These are phyloP conservation scores for Whitmania pigra DNA, from an alignment of 1,140 invertebrate species.

Conservation along the genomic window DNA sequence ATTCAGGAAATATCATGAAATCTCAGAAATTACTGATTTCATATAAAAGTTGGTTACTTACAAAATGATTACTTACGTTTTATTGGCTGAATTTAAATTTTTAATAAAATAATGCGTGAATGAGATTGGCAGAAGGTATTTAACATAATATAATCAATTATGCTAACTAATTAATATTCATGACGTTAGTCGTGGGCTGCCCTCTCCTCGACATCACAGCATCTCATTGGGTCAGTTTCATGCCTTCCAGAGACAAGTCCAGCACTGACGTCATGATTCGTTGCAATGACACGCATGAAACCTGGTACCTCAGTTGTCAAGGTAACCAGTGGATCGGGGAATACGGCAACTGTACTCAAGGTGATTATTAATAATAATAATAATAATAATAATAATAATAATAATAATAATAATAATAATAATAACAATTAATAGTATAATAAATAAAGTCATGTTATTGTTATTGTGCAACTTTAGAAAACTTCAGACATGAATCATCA, in stretches of 20 bases:
- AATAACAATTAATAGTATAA: background rate
- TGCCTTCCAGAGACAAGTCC: background rate
- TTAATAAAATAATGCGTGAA: too few relatives aligned
- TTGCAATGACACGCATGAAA: slow-evolving; percentile 16
- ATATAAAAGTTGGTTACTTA: too few relatives aligned
- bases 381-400: background rate
- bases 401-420: background rate
- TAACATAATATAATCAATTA: too few relatives aligned
- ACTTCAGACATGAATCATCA: background rate
- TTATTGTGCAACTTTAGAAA: background rate
- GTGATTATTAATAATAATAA: background rate
- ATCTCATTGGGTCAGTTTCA: too few relatives aligned
- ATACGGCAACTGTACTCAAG: slow-evolving; percentile 10
- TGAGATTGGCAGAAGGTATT: too few relatives aligned
- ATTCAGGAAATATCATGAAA: too few relatives aligned
- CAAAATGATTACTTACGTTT: too few relatives aligned
- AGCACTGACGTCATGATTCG: slow-evolving; percentile 16
- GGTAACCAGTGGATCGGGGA: slow-evolving; percentile 19
- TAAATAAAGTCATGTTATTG: background rate
- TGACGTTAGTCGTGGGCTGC: slow-evolving; percentile 13
- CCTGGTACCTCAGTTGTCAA: slow-evolving; percentile 20
- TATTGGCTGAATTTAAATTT: too few relatives aligned
- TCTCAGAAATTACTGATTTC: too few relatives aligned
- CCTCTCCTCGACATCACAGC: slow-evolving; percentile 2
- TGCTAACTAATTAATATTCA: background rate